Evolutionary conservation across 2,113 vertebrate genomes (phyloP).

Genomic region (Guaruba guarouba): DNA sequence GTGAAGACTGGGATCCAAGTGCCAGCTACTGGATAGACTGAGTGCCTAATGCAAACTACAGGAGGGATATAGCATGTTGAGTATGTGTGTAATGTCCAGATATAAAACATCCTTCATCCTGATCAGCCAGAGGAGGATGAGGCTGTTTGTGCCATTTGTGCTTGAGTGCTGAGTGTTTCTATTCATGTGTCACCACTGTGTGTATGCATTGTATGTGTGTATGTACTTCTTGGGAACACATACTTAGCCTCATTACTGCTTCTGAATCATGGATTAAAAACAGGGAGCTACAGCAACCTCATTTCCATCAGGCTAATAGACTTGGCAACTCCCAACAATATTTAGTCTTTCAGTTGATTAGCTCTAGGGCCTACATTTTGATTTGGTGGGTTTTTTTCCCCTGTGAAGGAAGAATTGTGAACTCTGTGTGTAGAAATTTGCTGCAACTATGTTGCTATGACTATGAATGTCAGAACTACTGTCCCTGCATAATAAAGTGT

Average conservation of each 20-base stretch:
- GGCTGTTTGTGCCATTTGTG: background rate
- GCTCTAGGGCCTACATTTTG: background rate
- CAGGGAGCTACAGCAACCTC: background rate
- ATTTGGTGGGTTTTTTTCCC: background rate
- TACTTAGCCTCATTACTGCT: background rate
- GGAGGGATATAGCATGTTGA: background rate
- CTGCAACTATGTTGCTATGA: background rate
- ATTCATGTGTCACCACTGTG: fast-evolving
- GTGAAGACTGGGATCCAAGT: background rate
- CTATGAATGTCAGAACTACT: background rate
- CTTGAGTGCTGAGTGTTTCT: background rate
- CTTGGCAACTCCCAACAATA: background rate
- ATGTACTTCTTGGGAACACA: background rate
- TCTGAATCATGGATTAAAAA: background rate
- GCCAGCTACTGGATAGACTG: background rate
- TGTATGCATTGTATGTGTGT: background rate
- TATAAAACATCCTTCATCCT: background rate
- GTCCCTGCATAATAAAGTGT: background rate
- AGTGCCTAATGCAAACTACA: background rate
- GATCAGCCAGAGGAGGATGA: background rate
- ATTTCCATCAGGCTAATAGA: background rate
- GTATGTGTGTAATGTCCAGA: background rate
- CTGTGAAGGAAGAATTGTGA: background rate
- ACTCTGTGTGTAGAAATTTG: background rate
- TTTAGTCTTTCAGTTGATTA: background rate